Evolutionary conservation across 2,113 vertebrate species (phyloP), one percentile per base, ranked within the genome.

Genomic region (Cyprinus carpio): DNA sequence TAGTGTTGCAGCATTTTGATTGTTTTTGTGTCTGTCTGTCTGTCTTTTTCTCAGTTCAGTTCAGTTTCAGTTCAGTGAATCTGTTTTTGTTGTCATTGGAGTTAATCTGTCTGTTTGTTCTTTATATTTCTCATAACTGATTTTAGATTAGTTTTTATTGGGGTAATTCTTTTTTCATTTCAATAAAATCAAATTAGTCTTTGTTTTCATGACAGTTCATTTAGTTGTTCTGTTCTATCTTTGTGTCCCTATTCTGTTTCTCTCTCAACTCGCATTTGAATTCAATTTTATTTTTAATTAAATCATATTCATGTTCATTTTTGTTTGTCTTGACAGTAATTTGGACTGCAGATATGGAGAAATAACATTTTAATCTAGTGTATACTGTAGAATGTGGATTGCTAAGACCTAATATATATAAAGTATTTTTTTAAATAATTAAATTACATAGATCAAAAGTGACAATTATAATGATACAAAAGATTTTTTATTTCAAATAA

Each of bases 21-120:
- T 81, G 20, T 84, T 62, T 79, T 49, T 49, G 31, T 79, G 29
- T 81, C 67, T 67, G 7, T 81, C 65, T 62, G 51, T 69, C 62
- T 84, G 23, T 20, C 29, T 74, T 5, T 40, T 16, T 34, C 46
- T 40, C 51, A 11, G 6, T 56, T 60, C 12, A 34, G 15, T 18
- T 75, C 54, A 25, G 12, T 62, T 78, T 78, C 0, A 34, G 18
- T 34, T 20, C 23, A 60, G 1, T 23, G 23, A 37, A 23, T 3
- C 18, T 37, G 29, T 34, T 69, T 34, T 67, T 67, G 2, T 34
- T 69, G 29, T 69, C 16, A 4, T 67, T 67, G 6, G 27, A 9
- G 64, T 31, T 31, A 31, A 4, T 67, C 27, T 67, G 29, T 7
- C 64, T 64, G 12, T 27, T 29, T 29, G 25, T 16, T 65, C 25